These are phyloP conservation scores for Ctenicera cuprea DNA, from an alignment of 2,888 invertebrate species.

Conservation along the genomic window DNA sequence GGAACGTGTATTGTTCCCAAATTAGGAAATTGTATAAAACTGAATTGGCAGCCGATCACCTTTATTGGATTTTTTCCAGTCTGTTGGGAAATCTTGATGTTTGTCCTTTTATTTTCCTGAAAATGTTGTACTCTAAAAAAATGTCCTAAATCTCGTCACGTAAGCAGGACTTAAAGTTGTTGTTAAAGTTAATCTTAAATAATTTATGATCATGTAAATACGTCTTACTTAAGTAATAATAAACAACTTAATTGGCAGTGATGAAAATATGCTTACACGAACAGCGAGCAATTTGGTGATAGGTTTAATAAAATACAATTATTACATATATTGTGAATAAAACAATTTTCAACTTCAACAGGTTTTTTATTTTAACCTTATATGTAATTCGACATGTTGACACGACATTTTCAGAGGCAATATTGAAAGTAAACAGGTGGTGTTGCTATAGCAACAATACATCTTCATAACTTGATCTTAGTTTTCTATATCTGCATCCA, in stretches of 20 bases:
- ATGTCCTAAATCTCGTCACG: not conserved
- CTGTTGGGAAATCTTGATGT: slow-evolving; percentile 14
- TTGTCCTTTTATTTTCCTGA: not conserved
- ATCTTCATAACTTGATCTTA: too few species aligned
- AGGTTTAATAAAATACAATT: too few species aligned
- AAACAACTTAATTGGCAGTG: slow-evolving; percentile 14
- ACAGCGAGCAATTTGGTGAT: not conserved
- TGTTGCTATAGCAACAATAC: too few species aligned
- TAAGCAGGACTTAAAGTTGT: not conserved
- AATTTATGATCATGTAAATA: slow-evolving; percentile 20
- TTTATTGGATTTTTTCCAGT: slow-evolving; percentile 20
- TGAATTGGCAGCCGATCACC: slow-evolving; percentile 22
- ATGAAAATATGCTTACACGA: not conserved
- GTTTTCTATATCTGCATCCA: too few species aligned
- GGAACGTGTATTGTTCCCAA: slow-evolving; percentile 8
- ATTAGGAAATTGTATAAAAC: slow-evolving; percentile 21
- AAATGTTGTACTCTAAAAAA: not conserved
- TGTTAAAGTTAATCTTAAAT: slow-evolving; percentile 17
- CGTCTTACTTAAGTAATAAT: not conserved
- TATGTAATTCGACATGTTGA: too few species aligned
- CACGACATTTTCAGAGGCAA: too few species aligned
- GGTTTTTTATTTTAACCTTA: too few species aligned
- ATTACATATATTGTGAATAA: too few species aligned
- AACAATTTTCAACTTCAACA: too few species aligned
- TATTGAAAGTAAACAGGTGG: too few species aligned